These are phyloP conservation scores for Coregonus clupeaformis DNA, from an alignment of 2,113 vertebrate species.

Conservation along the genomic window DNA sequence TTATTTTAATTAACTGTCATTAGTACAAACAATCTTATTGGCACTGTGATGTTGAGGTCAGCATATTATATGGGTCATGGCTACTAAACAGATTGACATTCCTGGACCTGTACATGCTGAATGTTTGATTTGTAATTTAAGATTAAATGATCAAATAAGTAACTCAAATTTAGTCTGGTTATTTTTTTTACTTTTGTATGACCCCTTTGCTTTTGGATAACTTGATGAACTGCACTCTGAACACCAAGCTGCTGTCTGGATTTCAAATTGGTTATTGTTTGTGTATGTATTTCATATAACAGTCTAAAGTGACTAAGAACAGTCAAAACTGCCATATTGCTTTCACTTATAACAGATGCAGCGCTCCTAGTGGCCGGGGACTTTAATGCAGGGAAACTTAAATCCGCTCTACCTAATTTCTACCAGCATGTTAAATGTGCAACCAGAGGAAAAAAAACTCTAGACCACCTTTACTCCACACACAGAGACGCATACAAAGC, in stretches of 20 bases:
- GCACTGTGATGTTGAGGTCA: constrained; percentile 52
- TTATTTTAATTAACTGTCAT: constrained; percentile 27
- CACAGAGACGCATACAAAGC: too few species aligned
- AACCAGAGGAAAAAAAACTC: too few species aligned
- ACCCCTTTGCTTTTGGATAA: too few species aligned
- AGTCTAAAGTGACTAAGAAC: background rate
- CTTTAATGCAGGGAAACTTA: too few species aligned
- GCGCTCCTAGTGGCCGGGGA: too few species aligned
- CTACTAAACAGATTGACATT: constrained; percentile 55
- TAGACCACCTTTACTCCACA: too few species aligned
- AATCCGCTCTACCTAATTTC: too few species aligned
- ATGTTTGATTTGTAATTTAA: constrained; percentile 69
- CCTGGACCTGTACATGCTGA: constrained; percentile 64
- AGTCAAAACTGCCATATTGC: too few species aligned
- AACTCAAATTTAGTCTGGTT: constrained; percentile 27
- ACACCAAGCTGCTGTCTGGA: constrained; percentile 3
- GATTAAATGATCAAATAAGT: constrained; percentile 53
- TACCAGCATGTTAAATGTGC: too few species aligned
- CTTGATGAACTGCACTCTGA: constrained; percentile 7
- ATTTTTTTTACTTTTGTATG: too few species aligned
- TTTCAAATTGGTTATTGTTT: background rate
- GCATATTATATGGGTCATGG: constrained; percentile 48
- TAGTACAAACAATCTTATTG: constrained; percentile 32
- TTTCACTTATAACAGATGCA: too few species aligned
- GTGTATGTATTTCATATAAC: background rate